Conservation (phyloP, 1,140 invertebrate species). For the Popillia japonica region DNA sequence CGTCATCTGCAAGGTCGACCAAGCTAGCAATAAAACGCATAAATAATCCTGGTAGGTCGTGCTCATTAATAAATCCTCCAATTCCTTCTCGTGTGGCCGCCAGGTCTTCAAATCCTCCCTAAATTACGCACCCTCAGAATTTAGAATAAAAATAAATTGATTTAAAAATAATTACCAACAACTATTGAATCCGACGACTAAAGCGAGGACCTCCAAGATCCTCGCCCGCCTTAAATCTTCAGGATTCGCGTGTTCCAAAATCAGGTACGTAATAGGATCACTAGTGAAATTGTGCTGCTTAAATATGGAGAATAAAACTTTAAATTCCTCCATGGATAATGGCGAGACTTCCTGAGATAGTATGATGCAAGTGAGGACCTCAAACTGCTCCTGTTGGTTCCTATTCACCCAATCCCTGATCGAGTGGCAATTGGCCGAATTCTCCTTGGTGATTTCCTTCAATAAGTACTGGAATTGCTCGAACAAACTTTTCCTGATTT, state of each 20-base stretch:
- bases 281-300: constrained; percentile 14
- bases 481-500: not conserved
- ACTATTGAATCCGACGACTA: not conserved
- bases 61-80: constrained; percentile 1
- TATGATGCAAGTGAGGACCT: constrained; percentile 14
- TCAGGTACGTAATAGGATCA: not conserved
- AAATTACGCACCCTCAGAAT: not conserved
- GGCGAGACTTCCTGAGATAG: not conserved
- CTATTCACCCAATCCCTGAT: constrained; percentile 35
- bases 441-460: not conserved
- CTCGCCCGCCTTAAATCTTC: constrained; percentile 22
- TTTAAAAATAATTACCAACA: not conserved
- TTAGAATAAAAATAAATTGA: not conserved
- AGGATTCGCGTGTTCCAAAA: constrained; percentile 4
- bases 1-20: constrained; percentile 24
- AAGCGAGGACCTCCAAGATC: not conserved
- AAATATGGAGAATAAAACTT: not conserved
- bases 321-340: not conserved
- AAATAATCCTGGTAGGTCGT: not conserved
- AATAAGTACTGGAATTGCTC: constrained; percentile 11
- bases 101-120: not conserved
- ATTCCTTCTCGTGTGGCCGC: not conserved
- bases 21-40: not conserved
- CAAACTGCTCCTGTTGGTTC: constrained; percentile 28
- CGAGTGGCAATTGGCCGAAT: not conserved